Conservation (phyloP, 1,140 invertebrate genomes). For the Agrypnia vestita region DNA sequence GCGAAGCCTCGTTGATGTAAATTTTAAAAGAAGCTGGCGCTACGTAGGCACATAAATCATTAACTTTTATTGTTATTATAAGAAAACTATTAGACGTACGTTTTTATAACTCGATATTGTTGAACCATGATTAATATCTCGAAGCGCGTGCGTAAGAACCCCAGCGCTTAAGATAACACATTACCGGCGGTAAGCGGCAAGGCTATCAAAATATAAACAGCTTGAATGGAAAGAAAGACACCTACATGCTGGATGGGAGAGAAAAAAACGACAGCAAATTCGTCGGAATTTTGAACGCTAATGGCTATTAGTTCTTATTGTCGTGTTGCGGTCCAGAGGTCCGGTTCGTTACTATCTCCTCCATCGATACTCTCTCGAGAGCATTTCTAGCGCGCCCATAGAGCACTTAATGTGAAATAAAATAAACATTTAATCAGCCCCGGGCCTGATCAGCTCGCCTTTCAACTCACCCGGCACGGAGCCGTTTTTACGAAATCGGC, state of each 20-base stretch:
- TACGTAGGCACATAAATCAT: too few relatives aligned
- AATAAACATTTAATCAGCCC: constrained; percentile 51
- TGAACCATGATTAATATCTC: too few relatives aligned
- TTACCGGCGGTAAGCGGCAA: background rate
- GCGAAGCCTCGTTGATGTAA: too few relatives aligned
- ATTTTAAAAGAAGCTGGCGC: too few relatives aligned
- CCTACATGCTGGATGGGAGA: background rate
- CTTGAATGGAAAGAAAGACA: constrained; percentile 12
- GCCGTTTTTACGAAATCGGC: background rate
- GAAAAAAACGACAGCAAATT: constrained; percentile 10
- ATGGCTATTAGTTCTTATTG: constrained; percentile 40
- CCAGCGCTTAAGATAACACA: constrained; percentile 4
- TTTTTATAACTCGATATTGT: too few relatives aligned
- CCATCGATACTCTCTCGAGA: constrained; percentile 42
- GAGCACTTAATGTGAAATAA: constrained; percentile 46
- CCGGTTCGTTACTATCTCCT: constrained; percentile 47
- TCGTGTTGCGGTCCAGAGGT: constrained; percentile 29
- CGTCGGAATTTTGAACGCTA: constrained; percentile 11
- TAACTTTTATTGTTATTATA: too few relatives aligned
- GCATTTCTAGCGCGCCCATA: constrained; percentile 37
- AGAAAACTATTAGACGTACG: too few relatives aligned
- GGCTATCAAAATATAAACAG: constrained; percentile 10
- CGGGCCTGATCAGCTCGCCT: constrained; percentile 18
- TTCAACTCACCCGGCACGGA: background rate
- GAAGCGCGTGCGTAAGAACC: too few relatives aligned